Evolutionary conservation across 2,113 vertebrate species (phyloP), one percentile per base, ranked within the genome.

Genomic region (Scophthalmus maximus): DNA sequence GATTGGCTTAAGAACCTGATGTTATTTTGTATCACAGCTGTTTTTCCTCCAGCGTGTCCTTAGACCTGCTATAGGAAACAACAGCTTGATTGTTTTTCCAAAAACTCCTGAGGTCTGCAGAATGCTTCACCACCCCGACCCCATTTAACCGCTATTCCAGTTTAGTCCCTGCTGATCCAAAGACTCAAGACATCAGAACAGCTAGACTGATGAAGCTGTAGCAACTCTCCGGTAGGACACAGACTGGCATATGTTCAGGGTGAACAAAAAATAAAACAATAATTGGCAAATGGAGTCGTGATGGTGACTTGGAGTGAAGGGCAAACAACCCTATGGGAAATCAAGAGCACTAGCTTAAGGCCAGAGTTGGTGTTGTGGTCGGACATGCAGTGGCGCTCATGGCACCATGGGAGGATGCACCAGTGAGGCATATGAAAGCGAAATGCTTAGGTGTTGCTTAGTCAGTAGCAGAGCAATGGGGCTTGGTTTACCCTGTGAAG

Each of bases 361-460:
- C 36, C 14, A 40, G 36, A 40, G 36, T 40, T 40, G 14, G 36
- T 40, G 36, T 15, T 17, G 36, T 40, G 36, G 36, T 34, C 29
- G 5, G 46, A n/a, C 1, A 7, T 59, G 52, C 26, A 61, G 73
- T 34, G 36, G 38, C 0, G 17, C 44, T 62, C 29, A 6, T 47
- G 46, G 59, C 1, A 11, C 76, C 69, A 47, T 20, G 58, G 63
- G 55, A 82, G 42, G 62, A 44, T 26, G 36, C 38, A 10, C 42
- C 68, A 79, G 32, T 74, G 74, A 83, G 66, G 78, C 62, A 62
- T 65, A 44, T 62, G 49, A 78, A 76, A 78, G 42, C 22, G 49
- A 62, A 81, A 30, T 46, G 65, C 68, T 81, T 61, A 30, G 34
- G 36, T 67, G 20, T n/a, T 57, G 70, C 74, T 50, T 25, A 75